Evolutionary conservation across 2,113 vertebrate genomes (phyloP).

Genomic region (Psammodynastes pulverulentus): DNA sequence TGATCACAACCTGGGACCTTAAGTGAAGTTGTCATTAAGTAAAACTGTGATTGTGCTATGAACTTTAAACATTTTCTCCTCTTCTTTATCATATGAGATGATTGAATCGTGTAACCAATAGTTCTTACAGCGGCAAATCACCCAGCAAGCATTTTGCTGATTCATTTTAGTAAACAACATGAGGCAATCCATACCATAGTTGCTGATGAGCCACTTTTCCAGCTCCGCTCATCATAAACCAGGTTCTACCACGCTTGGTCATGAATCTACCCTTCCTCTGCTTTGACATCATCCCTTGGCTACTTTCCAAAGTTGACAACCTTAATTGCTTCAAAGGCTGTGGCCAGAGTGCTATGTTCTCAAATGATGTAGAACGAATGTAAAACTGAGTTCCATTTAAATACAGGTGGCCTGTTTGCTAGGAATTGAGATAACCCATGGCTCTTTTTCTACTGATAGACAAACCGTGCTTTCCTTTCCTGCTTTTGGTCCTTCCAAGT

Average conservation of each 20-base stretch:
- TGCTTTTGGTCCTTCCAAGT: constrained; percentile 14
- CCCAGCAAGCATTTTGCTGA: neutral
- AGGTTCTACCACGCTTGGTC: neutral
- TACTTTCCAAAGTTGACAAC: neutral
- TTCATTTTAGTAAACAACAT: neutral
- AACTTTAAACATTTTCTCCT: neutral
- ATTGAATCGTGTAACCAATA: neutral
- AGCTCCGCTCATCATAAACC: neutral
- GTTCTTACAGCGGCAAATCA: neutral
- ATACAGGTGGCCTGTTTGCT: neutral
- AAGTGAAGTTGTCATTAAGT: neutral
- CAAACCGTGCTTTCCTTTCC: neutral
- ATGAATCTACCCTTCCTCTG: neutral
- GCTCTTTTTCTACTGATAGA: neutral
- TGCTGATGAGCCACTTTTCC: neutral
- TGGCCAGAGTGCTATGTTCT: neutral
- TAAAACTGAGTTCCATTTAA: neutral
- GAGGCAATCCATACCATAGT: neutral
- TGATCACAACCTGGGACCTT: neutral
- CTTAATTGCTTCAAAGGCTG: neutral
- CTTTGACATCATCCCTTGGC: neutral
- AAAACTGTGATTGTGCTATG: too few species aligned
- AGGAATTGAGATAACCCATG: neutral
- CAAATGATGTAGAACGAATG: neutral
- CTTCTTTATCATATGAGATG: neutral